Percentiles rank a stretch among this genome's conserved stretches.
Evolutionary conservation across 1,140 invertebrate genomes (phyloP).

Genomic region (Linepithema humile): DNA sequence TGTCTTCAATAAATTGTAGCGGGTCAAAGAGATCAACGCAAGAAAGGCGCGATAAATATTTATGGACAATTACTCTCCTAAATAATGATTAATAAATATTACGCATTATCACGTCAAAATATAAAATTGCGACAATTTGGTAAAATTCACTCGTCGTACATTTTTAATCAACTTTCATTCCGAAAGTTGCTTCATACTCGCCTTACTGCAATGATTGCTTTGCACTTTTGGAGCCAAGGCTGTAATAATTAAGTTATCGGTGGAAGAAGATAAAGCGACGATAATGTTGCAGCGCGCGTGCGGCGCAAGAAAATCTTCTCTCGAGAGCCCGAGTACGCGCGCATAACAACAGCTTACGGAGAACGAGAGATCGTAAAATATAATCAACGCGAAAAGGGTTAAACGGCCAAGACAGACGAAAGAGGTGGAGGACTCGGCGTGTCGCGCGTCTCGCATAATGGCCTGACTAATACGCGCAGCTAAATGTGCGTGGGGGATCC

Average conservation of each 20-base stretch:
- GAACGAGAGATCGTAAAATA: constrained; percentile 44
- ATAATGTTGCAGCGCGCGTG: background rate
- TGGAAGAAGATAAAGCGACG: constrained; percentile 5
- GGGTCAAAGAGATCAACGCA: background rate
- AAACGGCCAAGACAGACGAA: constrained; percentile 29
- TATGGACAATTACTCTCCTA: background rate
- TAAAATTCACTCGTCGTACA: background rate
- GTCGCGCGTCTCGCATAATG: constrained; percentile 59
- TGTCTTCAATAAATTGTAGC: constrained; percentile 21
- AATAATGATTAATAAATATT: background rate
- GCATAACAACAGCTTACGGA: constrained; percentile 6
- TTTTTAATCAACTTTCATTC: constrained; percentile 17
- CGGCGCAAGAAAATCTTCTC: constrained; percentile 24
- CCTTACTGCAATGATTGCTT: background rate
- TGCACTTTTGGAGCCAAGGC: constrained; percentile 28
- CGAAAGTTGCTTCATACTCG: background rate
- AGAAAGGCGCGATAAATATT: background rate
- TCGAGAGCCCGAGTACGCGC: background rate
- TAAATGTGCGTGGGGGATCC: constrained; percentile 64
- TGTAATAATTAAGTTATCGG: constrained; percentile 19
- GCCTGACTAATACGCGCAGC: constrained; percentile 66
- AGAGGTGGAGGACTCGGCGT: constrained; percentile 49
- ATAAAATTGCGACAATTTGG: background rate
- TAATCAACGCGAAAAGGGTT: constrained; percentile 53
- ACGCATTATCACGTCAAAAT: background rate